Percentiles rank a stretch among this genome's conserved stretches.
phyloP scores from a whole-genome alignment of 2,113 vertebrate species.

The Phrynocephalus versicolor region DNA sequence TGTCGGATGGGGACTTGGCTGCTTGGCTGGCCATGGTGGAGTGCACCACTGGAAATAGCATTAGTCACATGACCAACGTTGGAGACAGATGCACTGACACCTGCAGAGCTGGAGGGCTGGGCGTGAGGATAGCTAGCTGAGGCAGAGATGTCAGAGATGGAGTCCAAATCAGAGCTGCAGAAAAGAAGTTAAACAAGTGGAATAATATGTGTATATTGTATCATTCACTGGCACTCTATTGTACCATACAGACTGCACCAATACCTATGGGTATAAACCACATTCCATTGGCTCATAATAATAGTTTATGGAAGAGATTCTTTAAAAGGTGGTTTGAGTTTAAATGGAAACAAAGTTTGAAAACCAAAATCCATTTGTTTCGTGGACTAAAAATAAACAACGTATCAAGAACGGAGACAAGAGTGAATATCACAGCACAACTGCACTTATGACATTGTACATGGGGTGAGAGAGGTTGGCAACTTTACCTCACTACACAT shows the following conservation, averaged over 20 bases:
- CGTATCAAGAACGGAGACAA: no score
- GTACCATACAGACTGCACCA: neutral
- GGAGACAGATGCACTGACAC: slow-evolving; percentile 21
- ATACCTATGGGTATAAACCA: neutral
- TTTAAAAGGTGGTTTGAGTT: no score
- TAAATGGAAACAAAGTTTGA: no score
- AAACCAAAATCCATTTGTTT: no score
- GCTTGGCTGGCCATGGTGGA: slow-evolving; percentile 71
- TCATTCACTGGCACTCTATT: neutral
- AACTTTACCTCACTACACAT: neutral
- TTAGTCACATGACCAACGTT: slow-evolving; percentile 51
- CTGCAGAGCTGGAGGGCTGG: slow-evolving; percentile 71
- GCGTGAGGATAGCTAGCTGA: slow-evolving; percentile 77
- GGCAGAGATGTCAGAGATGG: slow-evolving; percentile 93
- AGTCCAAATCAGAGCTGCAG: slow-evolving; percentile 76
- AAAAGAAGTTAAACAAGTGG: slow-evolving; percentile 51
- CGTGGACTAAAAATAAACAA: no score
- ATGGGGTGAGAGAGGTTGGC: neutral
- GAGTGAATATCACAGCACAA: no score
- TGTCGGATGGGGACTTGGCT: slow-evolving; percentile 71
- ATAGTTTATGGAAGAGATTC: no score
- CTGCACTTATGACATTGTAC: neutral
- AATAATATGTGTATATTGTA: neutral
- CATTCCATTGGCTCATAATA: neutral
- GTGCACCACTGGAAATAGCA: slow-evolving; percentile 61